These are phyloP conservation scores for Sarcophaga variegata DNA, from an alignment of 2,888 invertebrate species.

Conservation along the genomic window DNA sequence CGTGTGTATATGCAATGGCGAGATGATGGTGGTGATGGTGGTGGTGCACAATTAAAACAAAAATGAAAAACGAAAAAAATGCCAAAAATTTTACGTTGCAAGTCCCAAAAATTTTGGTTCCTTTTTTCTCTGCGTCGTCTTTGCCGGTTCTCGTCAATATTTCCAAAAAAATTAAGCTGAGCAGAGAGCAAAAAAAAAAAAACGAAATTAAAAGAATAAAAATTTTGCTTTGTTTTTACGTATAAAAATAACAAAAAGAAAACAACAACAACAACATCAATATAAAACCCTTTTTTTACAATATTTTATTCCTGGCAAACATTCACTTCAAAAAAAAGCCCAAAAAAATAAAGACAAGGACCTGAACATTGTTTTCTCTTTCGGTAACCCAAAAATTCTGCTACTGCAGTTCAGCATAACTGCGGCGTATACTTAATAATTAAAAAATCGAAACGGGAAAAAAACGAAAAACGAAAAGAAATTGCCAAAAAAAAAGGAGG, in stretches of 20 bases:
- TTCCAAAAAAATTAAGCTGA: neutral
- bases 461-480: conserved; percentile 17
- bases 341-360: neutral
- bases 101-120: neutral
- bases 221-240: neutral
- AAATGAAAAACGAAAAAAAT: neutral
- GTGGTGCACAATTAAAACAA: neutral
- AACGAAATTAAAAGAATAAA: no score
- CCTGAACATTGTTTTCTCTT: neutral
- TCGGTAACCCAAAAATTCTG: conserved; percentile 25
- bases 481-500: neutral
- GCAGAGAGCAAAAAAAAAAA: no score
- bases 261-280: neutral
- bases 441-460: conserved; percentile 58
- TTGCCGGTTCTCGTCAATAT: neutral
- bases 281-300: neutral
- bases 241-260: neutral
- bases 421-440: conserved; percentile 51
- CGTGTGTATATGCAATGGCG: neutral
- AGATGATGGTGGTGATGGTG: neutral
- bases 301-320: neutral
- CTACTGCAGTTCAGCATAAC: conserved; percentile 43
- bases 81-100: neutral
- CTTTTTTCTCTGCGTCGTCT: neutral
- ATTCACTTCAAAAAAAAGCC: neutral